Conservation (phyloP, 2,888 invertebrate genomes). For the Trissolcus japonicus region DNA sequence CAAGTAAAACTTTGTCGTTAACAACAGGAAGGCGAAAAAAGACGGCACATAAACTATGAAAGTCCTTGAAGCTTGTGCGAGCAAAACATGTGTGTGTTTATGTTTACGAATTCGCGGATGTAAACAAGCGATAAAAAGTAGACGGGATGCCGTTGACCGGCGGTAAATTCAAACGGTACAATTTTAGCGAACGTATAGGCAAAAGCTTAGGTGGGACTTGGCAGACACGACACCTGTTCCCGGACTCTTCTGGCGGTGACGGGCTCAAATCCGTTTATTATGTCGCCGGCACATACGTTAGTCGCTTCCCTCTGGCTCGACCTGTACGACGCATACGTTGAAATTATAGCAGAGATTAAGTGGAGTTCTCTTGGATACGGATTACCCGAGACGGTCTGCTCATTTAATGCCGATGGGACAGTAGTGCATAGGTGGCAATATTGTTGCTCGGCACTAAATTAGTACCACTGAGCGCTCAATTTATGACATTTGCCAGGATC, state of each 20-base stretch:
- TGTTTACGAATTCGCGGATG: not conserved
- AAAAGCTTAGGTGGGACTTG: conserved; percentile 35
- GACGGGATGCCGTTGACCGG: not conserved
- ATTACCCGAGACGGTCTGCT: conserved; percentile 49
- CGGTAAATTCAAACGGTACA: conserved; percentile 23
- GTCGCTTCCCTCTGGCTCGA: conserved; percentile 21
- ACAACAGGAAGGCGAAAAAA: not conserved
- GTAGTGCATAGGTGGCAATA: conserved; percentile 41
- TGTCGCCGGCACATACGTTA: conserved; percentile 52
- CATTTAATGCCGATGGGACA: conserved; percentile 36
- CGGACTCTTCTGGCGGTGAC: conserved; percentile 41
- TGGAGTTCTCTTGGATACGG: conserved; percentile 44
- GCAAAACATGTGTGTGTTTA: conserved; percentile 2
- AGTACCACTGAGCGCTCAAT: conserved; percentile 35
- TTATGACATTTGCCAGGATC: conserved; percentile 39
- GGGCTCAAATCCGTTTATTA: conserved; percentile 55
- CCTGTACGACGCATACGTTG: conserved; percentile 44
- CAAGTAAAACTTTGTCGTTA: too few species aligned
- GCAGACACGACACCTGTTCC: conserved; percentile 55
- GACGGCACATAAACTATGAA: not conserved
- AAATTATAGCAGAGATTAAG: conserved; percentile 58
- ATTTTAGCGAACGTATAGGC: conserved; percentile 23
- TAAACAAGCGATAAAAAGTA: not conserved
- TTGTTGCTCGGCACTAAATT: conserved; percentile 46
- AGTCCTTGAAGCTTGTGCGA: too few species aligned